Percentiles rank a stretch among this genome's conserved stretches.
phyloP scores from a whole-genome alignment of 2,888 invertebrate species.

The Rhagonycha lutea region DNA sequence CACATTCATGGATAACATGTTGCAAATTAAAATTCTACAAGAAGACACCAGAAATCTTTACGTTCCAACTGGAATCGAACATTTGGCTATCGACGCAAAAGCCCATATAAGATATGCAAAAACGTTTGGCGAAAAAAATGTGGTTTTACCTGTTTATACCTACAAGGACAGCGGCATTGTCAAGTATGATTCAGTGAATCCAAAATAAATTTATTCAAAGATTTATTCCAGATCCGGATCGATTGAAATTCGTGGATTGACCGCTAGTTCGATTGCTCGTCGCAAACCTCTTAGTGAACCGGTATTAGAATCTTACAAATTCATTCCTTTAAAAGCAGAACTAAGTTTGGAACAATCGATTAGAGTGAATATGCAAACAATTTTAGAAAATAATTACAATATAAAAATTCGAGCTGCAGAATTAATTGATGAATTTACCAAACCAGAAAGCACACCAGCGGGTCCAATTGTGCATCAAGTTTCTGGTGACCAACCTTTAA shows the following conservation, averaged over 20 bases:
- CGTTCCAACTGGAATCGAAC: conserved; percentile 62
- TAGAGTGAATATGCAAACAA: conserved; percentile 68
- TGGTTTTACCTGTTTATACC: conserved; percentile 45
- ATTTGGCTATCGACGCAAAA: conserved; percentile 28
- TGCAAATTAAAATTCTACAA: conserved; percentile 78
- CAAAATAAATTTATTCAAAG: not conserved
- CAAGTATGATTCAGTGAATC: conserved; percentile 32
- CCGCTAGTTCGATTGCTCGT: conserved; percentile 75
- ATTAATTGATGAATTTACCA: conserved; percentile 38
- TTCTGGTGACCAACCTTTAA: conserved; percentile 69
- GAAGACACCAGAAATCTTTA: conserved; percentile 69
- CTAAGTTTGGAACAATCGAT: conserved; percentile 51
- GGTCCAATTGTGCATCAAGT: conserved; percentile 62
- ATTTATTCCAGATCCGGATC: conserved; percentile 65
- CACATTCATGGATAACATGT: conserved; percentile 84
- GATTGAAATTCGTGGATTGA: conserved; percentile 76
- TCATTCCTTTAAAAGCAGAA: conserved; percentile 64
- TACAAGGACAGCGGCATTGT: conserved; percentile 50
- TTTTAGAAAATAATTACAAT: conserved; percentile 70
- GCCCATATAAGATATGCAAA: conserved; percentile 29
- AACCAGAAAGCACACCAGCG: conserved; percentile 54
- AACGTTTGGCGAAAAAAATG: conserved; percentile 40
- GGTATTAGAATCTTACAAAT: conserved; percentile 75
- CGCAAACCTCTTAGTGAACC: conserved; percentile 72
- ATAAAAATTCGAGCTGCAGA: conserved; percentile 67